phyloP scores from a whole-genome alignment of 2,888 invertebrate species.

The Mimachlamys varia region DNA sequence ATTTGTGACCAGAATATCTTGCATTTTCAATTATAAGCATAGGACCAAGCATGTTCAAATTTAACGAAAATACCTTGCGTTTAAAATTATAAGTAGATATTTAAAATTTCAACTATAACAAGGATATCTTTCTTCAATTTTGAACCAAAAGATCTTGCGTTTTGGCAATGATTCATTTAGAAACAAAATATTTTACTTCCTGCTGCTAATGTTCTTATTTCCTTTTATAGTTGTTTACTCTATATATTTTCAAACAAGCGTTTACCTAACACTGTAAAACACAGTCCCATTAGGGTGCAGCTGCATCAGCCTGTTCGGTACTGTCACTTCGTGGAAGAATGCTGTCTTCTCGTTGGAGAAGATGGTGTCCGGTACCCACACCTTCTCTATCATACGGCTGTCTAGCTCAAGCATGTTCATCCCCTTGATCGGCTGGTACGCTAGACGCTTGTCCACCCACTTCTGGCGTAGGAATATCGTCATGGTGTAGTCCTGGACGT shows the following conservation, averaged over 20 bases:
- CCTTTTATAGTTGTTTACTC: too few species aligned
- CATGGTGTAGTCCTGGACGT: slow-evolving; percentile 56
- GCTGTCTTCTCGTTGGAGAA: slow-evolving; percentile 72
- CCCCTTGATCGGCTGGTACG: slow-evolving; percentile 54
- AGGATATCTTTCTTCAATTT: too few species aligned
- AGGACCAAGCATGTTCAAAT: too few species aligned
- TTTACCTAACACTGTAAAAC: slow-evolving; percentile 69
- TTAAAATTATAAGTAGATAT: too few species aligned
- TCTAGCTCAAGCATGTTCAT: slow-evolving; percentile 61
- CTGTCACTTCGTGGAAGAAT: slow-evolving; percentile 69
- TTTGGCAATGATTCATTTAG: too few species aligned
- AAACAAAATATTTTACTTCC: too few species aligned
- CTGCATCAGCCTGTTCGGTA: slow-evolving; percentile 70
- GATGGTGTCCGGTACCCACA: slow-evolving; percentile 71
- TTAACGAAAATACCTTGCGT: too few species aligned
- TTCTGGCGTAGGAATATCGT: slow-evolving; percentile 63
- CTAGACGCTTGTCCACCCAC: slow-evolving; percentile 60
- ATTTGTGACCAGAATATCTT: too few species aligned
- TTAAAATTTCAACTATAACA: too few species aligned
- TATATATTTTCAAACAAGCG: neutral
- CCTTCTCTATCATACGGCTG: slow-evolving; percentile 58
- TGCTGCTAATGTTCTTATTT: too few species aligned
- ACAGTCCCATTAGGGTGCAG: slow-evolving; percentile 69
- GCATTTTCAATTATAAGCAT: too few species aligned
- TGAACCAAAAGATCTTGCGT: too few species aligned